Conservation (phyloP, 2,888 invertebrate species). For the Petrophora chlorosata region DNA sequence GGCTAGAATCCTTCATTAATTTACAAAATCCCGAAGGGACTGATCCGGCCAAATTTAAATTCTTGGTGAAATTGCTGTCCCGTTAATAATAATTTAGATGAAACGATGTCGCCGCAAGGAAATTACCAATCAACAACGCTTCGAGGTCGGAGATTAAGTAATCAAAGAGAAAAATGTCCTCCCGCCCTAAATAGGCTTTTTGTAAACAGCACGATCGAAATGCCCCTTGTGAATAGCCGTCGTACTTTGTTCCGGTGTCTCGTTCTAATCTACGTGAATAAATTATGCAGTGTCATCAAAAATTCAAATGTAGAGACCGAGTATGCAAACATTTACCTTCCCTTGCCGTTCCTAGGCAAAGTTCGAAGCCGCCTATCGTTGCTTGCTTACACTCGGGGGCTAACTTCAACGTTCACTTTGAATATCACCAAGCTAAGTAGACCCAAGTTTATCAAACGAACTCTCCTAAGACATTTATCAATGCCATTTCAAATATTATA, state of each 20-base stretch:
- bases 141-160: slow-evolving; percentile 41
- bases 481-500: slow-evolving; percentile 27
- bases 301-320: slow-evolving; percentile 35
- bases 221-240: slow-evolving; percentile 26
- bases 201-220: slow-evolving; percentile 38
- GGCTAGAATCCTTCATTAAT: slow-evolving; percentile 7
- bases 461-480: slow-evolving; percentile 15
- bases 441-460: slow-evolving; percentile 25
- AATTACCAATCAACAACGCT: slow-evolving; percentile 46
- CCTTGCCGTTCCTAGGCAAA: slow-evolving; percentile 19
- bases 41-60: slow-evolving; percentile 6
- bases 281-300: slow-evolving; percentile 40
- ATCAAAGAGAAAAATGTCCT: slow-evolving; percentile 40
- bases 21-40: slow-evolving; percentile 1
- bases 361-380: not conserved
- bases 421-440: slow-evolving; percentile 30
- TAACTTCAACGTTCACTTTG: slow-evolving; percentile 30
- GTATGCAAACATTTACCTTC: slow-evolving; percentile 30
- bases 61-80: slow-evolving; percentile 1
- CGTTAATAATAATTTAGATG: slow-evolving; percentile 36
- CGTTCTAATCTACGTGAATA: slow-evolving; percentile 37
- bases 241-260: slow-evolving; percentile 25
- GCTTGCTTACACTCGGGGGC: slow-evolving; percentile 4
- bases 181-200: slow-evolving; percentile 35
- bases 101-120: slow-evolving; percentile 36